Conservation (phyloP, 2,113 vertebrate genomes). For the Syngnathoides biaculeatus region DNA sequence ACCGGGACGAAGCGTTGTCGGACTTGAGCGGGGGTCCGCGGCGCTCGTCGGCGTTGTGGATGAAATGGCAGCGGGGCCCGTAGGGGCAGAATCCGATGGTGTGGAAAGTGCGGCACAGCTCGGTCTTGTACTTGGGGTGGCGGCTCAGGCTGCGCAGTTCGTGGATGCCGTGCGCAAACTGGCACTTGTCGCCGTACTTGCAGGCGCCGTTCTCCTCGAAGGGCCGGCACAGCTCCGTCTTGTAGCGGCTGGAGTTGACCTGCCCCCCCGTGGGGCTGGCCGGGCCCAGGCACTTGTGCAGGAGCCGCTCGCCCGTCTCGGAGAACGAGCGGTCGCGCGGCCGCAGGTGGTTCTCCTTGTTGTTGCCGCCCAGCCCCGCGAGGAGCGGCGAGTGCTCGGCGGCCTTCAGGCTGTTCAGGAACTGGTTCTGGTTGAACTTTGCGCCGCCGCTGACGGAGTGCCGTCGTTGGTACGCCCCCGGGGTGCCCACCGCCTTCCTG, state of each 20-base stretch:
- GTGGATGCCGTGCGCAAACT: constrained; percentile 95
- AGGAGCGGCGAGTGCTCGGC: constrained; percentile 73
- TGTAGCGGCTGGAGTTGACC: constrained; percentile 98
- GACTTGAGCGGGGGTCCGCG: constrained; percentile 80
- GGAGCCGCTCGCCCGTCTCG: constrained; percentile 88
- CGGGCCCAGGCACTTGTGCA: constrained; percentile 78
- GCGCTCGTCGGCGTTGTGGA: constrained; percentile 95
- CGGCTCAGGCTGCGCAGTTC: constrained; percentile 96
- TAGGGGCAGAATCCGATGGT: constrained; percentile 98
- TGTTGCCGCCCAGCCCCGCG: constrained; percentile 77
- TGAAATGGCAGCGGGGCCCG: constrained; percentile 97
- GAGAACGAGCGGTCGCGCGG: constrained; percentile 95
- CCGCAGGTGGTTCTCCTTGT: constrained; percentile 90
- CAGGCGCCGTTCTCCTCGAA: constrained; percentile 96
- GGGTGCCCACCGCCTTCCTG: constrained; percentile 97
- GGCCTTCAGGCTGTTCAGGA: constrained; percentile 86
- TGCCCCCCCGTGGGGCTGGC: constrained; percentile 78
- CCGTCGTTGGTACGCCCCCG: constrained; percentile 86
- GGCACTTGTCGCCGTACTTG: constrained; percentile 98
- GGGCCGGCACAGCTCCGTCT: constrained; percentile 95
- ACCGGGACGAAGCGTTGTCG: constrained; percentile 35
- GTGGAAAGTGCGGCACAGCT: constrained; percentile 99
- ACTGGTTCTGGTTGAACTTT: constrained; percentile 94
- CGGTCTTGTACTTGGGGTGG: constrained; percentile 98
- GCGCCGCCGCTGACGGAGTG: constrained; percentile 86